Evolutionary conservation across 2,113 vertebrate species (phyloP).

Genomic region (Microcebus ravelobensis): DNA sequence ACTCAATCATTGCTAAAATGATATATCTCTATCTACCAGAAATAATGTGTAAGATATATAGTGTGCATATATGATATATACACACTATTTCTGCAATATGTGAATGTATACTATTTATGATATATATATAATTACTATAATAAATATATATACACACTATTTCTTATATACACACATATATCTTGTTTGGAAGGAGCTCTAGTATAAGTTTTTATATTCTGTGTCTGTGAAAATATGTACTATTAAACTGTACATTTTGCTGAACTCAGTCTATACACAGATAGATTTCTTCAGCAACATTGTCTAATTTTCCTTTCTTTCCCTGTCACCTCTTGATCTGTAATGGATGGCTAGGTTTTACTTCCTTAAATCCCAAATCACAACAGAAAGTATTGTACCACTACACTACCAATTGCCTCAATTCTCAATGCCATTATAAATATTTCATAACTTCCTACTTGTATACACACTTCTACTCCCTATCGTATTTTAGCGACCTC

Average conservation of each 20-base stretch:
- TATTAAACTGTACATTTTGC: neutral
- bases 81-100: neutral
- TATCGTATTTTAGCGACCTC: slow-evolving; percentile 60
- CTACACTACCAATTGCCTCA: neutral
- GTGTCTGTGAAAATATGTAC: neutral
- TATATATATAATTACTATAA: neutral
- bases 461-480: slow-evolving; percentile 30
- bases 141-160: neutral
- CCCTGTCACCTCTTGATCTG: slow-evolving; percentile 22
- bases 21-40: neutral
- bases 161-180: neutral
- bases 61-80: too few species aligned
- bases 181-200: neutral
- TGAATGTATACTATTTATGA: neutral
- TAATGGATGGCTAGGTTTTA: slow-evolving; percentile 12
- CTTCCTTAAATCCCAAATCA: slow-evolving; percentile 37
- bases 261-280: neutral
- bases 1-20: neutral
- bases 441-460: slow-evolving; percentile 57
- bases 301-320: slow-evolving; percentile 53
- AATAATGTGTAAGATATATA: neutral
- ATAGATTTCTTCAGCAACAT: neutral
- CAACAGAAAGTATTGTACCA: slow-evolving; percentile 1
- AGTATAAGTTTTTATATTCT: neutral
- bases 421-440: slow-evolving; percentile 47